Conservation (phyloP, 2,888 invertebrate species). For the Biston stratarius region DNA sequence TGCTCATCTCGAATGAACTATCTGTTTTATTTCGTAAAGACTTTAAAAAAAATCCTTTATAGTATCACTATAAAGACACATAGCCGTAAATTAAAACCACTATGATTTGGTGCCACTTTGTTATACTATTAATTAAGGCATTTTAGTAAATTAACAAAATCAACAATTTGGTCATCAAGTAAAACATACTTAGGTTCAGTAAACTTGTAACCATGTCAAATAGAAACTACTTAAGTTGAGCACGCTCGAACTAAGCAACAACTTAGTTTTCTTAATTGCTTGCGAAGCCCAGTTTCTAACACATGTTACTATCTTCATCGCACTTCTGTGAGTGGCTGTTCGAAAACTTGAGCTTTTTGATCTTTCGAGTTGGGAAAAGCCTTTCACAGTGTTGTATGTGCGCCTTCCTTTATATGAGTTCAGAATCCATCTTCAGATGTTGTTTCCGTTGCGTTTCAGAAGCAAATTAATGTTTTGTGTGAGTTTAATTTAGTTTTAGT, state of each 20-base stretch:
- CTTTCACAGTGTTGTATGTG: constrained; percentile 21
- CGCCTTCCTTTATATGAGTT: constrained; percentile 36
- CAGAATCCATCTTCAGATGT: constrained; percentile 35
- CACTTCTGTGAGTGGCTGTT: constrained; percentile 38
- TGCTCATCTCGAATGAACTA: too few species aligned
- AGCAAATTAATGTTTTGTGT: constrained; percentile 27
- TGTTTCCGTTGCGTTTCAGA: constrained; percentile 36
- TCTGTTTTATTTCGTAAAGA: too few species aligned
- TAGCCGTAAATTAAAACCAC: too few species aligned
- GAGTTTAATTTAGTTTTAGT: constrained; percentile 23
- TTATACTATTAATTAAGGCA: too few species aligned
- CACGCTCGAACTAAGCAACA: constrained; percentile 44
- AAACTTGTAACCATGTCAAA: constrained; percentile 44
- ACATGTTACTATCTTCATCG: constrained; percentile 33
- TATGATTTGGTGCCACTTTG: too few species aligned
- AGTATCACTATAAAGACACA: too few species aligned
- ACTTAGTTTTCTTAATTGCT: constrained; percentile 48
- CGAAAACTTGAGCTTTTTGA: constrained; percentile 40
- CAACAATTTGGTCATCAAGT: neutral
- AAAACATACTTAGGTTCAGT: constrained; percentile 16
- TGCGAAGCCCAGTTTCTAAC: constrained; percentile 44
- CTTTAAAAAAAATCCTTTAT: too few species aligned
- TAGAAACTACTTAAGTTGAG: constrained; percentile 44
- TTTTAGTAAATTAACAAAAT: neutral
- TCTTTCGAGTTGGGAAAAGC: constrained; percentile 37